Evolutionary conservation across 1,140 invertebrate genomes (phyloP).

Genomic region (Drosophila auraria): DNA sequence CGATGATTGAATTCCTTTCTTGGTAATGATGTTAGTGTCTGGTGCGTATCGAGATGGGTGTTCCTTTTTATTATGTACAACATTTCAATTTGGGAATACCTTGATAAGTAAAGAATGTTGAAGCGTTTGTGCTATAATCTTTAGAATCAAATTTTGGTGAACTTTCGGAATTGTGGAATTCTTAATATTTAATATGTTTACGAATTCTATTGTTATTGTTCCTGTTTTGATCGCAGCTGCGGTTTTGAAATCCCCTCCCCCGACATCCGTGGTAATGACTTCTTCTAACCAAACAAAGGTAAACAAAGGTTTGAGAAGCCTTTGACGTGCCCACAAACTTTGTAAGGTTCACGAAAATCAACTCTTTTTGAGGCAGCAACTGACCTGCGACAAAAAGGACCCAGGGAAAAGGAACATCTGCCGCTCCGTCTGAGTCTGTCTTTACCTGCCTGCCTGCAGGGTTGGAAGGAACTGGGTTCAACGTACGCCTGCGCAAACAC

Average conservation of each 20-base stretch:
- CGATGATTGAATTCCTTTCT: too few relatives aligned
- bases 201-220: background rate
- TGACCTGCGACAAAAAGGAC: constrained; percentile 78
- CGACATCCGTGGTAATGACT: constrained; percentile 61
- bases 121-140: too few relatives aligned
- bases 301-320: constrained; percentile 70
- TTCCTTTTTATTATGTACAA: too few relatives aligned
- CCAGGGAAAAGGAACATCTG: constrained; percentile 62
- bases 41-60: too few relatives aligned
- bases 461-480: constrained; percentile 61
- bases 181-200: background rate
- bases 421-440: constrained; percentile 48
- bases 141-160: too few relatives aligned
- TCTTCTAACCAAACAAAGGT: constrained; percentile 72
- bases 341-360: constrained; percentile 56
- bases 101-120: too few relatives aligned
- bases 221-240: constrained; percentile 20
- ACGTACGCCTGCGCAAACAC: constrained; percentile 77
- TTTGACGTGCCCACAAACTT: constrained; percentile 57
- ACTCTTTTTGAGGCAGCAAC: constrained; percentile 60
- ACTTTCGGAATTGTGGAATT: too few relatives aligned
- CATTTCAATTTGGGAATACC: too few relatives aligned
- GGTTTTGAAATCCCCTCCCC: background rate
- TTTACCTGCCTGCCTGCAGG: constrained; percentile 30
- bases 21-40: too few relatives aligned